phyloP scores from a whole-genome alignment of 2,797 vertebrate genomes.

The Ataeniobius toweri region DNA sequence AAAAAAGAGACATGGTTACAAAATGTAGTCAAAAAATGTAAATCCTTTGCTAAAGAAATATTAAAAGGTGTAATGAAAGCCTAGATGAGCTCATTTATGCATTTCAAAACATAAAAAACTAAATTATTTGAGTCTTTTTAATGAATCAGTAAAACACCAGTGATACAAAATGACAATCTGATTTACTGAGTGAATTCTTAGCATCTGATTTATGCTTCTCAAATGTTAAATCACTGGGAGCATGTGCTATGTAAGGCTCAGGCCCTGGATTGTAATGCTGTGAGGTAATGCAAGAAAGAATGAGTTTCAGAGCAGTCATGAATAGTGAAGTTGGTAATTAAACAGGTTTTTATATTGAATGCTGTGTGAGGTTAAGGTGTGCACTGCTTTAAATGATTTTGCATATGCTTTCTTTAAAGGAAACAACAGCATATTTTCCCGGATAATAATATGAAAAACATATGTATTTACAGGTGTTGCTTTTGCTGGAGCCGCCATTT shows the following conservation, averaged over 20 bases:
- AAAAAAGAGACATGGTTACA: conserved; percentile 44
- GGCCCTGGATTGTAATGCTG: conserved; percentile 35
- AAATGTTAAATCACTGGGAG: conserved; percentile 44
- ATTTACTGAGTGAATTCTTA: conserved; percentile 50
- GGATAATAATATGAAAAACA: not conserved
- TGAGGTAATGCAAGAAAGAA: conserved; percentile 45
- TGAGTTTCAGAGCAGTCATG: not conserved
- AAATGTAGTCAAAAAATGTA: not conserved
- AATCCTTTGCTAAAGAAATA: not conserved
- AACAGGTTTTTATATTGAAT: not conserved
- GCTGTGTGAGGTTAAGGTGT: not conserved
- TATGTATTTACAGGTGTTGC: too few relatives aligned
- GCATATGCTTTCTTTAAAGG: too few relatives aligned
- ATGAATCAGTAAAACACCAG: conserved; percentile 42
- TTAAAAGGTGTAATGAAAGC: not conserved
- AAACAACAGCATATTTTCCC: not conserved
- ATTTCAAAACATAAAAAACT: conserved; percentile 32
- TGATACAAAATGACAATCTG: conserved; percentile 38
- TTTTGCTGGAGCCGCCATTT: too few relatives aligned
- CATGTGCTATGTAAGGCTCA: conserved; percentile 38
- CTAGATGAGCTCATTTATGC: not conserved
- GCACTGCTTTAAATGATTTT: not conserved
- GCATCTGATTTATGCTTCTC: conserved; percentile 47
- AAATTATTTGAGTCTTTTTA: conserved; percentile 42
- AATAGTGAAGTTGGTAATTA: not conserved